phyloP scores from a whole-genome alignment of 2,797 vertebrate genomes.

The Enteromius paludinosus region DNA sequence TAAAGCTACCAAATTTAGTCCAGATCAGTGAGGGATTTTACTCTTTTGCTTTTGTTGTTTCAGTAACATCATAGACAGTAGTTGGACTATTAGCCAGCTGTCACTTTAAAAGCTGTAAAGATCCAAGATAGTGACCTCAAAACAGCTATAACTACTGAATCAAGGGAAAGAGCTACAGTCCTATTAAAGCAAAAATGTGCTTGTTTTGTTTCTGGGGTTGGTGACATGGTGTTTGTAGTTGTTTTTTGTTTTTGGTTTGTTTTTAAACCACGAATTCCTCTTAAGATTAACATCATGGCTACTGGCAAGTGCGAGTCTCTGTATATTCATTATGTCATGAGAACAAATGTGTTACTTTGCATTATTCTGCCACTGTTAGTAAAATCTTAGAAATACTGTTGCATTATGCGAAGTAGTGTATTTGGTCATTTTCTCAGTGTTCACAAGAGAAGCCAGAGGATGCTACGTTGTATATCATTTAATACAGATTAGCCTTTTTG shows the following conservation, averaged over 20 bases:
- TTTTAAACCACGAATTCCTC: background rate
- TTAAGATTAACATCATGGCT: background rate
- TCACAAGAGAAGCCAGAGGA: background rate
- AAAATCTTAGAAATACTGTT: background rate
- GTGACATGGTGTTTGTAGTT: background rate
- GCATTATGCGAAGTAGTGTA: background rate
- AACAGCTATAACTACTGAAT: background rate
- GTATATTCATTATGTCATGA: background rate
- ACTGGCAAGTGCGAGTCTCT: background rate
- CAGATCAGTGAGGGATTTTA: background rate
- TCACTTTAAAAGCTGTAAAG: background rate
- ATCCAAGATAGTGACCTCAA: background rate
- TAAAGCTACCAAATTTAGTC: background rate
- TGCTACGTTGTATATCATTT: background rate
- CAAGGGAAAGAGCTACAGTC: too few relatives aligned
- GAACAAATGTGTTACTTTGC: background rate
- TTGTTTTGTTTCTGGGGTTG: background rate
- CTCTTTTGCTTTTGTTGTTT: background rate
- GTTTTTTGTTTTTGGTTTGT: background rate
- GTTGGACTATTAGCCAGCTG: background rate
- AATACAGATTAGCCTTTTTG: background rate
- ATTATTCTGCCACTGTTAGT: background rate
- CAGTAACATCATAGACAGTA: background rate
- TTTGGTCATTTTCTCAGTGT: background rate
- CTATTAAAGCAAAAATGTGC: too few relatives aligned